Evolutionary conservation across 2,888 invertebrate genomes (phyloP).

Genomic region (Loripinus fragilis): DNA sequence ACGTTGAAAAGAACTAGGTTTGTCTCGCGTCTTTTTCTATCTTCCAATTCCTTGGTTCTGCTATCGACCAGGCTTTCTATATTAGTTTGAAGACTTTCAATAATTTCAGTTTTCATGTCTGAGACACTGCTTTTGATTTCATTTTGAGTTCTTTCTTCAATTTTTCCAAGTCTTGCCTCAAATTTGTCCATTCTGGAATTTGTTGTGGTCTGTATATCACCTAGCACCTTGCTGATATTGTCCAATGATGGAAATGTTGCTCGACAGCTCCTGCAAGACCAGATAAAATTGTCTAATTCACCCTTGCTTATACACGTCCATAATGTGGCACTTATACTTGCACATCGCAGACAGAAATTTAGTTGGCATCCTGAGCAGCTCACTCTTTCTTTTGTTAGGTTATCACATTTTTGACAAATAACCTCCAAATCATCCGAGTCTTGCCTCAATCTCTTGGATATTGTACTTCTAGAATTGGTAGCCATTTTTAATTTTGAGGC

Average conservation of each 20-base stretch:
- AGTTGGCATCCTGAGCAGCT: constrained; percentile 1
- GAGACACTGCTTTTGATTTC: neutral
- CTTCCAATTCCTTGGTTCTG: neutral
- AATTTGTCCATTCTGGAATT: neutral
- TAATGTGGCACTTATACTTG: neutral
- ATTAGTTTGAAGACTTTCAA: neutral
- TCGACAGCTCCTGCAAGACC: neutral
- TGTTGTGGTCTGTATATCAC: neutral
- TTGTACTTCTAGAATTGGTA: too few relatives aligned
- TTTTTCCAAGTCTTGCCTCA: neutral
- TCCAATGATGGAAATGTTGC: neutral
- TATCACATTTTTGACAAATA: too few relatives aligned
- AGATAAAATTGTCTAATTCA: neutral
- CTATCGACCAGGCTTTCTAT: neutral
- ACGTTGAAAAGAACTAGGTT: neutral
- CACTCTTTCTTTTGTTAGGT: too few relatives aligned
- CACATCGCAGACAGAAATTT: constrained; percentile 1
- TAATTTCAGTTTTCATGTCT: constrained; percentile 10
- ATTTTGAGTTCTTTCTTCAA: neutral
- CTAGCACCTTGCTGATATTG: neutral
- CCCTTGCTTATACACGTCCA: neutral
- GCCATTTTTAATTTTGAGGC: too few relatives aligned
- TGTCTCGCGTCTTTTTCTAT: neutral
- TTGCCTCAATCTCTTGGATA: too few relatives aligned
- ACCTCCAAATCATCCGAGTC: too few relatives aligned